Base-by-base conservation (phyloP, 2,113 vertebrate genomes). In the Phrynosoma platyrhinos region DNA sequence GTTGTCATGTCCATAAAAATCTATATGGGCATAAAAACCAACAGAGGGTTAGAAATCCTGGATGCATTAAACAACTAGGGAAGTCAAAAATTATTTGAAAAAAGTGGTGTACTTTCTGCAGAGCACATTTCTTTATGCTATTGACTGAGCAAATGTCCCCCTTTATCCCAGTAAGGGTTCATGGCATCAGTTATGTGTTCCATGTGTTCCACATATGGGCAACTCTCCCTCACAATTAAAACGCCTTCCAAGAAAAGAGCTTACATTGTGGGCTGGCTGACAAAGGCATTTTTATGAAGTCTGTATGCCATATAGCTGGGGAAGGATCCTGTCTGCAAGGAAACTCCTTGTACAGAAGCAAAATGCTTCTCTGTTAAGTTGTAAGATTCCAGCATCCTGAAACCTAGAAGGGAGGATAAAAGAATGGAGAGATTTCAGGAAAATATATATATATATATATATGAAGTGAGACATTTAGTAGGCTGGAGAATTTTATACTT, bases 381-480 rank as follows among this genome's bases (percentile, higher is more conserved):
- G 91, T 99, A 99, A 0, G 98, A 97, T 95, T 99, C 99, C 20
- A 99, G 96, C 99, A 99, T 99, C 95, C 98, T 97, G 97, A 99
- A 99, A 90, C 99, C 99, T 99, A 93, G 66, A 84, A 0, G 27
- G 82, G 47, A 92, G 81, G 82, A 94, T 62, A 58, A 87, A 81
- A 79, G 4, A 83, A 12, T 32, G 36, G 27, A 85, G 40, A 86
- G 9, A 74, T 32, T 77, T 87, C 82, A 75, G 8, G 88, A 80
- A 85, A 8, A 13, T 1, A 36, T 36, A 36, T 36, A 36, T 36
- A 36, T 36, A 36, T 36, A 62, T 18, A 62, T 16, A 47, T 47
- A 3, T 25, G 58, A 89, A 76, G 5, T 52, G 5, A 91, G 2
- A 90, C 87, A 69, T 87, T 85, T 23, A 16, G 47, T 82, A 78